Evolutionary conservation across 2,888 invertebrate genomes (phyloP).

Genomic region (Scaptomyza tumidula): DNA sequence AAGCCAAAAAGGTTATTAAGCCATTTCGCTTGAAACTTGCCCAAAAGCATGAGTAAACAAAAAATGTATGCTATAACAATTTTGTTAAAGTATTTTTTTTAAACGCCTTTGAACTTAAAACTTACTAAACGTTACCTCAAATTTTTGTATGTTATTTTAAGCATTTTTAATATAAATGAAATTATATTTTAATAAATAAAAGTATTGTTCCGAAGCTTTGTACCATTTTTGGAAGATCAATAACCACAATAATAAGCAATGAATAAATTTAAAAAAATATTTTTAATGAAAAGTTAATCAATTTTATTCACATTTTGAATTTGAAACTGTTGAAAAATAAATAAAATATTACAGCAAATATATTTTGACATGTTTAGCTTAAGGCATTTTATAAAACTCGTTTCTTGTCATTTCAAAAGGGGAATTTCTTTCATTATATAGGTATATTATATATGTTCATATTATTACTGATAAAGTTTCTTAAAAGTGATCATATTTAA

Average conservation of each 20-base stretch:
- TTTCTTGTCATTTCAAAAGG: no score
- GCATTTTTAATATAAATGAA: no score
- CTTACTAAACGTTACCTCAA: background rate
- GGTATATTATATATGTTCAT: no score
- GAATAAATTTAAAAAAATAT: background rate
- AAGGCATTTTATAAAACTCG: no score
- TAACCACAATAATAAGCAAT: no score
- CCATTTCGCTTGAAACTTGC: conserved; percentile 41
- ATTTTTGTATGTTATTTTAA: background rate
- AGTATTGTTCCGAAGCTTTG: no score
- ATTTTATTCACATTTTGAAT: background rate
- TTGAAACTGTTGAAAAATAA: background rate
- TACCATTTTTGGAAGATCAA: no score
- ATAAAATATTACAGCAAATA: background rate
- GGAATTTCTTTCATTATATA: no score
- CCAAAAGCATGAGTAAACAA: conserved; percentile 25
- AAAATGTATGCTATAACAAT: background rate
- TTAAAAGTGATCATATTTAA: no score
- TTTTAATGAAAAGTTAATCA: background rate
- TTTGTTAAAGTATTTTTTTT: background rate
- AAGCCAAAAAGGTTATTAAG: conserved; percentile 63
- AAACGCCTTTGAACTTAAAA: background rate
- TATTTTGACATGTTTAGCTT: background rate
- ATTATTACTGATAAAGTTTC: no score
- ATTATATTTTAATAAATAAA: no score